phyloP scores from a whole-genome alignment of 1,140 invertebrate genomes.

The Aphelenchoides avenae region DNA sequence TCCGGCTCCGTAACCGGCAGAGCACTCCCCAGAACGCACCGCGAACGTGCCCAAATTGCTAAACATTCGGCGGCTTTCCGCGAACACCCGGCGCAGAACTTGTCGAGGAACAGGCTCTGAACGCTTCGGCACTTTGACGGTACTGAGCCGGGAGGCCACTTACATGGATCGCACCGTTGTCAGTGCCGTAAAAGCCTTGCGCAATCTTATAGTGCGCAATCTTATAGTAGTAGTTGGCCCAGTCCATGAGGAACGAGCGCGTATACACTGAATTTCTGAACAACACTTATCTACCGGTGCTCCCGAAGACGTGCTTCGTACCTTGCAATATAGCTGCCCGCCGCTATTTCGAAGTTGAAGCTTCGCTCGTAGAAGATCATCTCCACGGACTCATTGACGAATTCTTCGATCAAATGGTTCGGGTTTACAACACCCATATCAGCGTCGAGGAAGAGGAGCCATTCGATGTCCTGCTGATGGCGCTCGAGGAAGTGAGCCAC shows the following conservation, averaged over 20 bases:
- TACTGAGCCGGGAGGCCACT: constrained; percentile 6
- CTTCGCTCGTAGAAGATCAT: constrained; percentile 41
- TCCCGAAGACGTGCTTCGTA: no score
- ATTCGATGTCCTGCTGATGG: constrained; percentile 22
- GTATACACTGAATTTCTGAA: constrained; percentile 28
- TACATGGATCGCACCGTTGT: constrained; percentile 48
- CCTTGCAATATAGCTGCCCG: constrained; percentile 37
- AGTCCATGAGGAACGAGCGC: constrained; percentile 21
- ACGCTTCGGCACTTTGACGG: not conserved
- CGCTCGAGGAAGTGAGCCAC: constrained; percentile 27
- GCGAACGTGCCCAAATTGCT: no score
- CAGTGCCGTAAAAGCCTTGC: constrained; percentile 46
- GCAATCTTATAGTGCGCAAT: no score
- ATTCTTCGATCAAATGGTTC: constrained; percentile 45
- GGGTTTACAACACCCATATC: constrained; percentile 47
- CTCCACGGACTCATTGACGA: constrained; percentile 18
- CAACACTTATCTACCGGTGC: no score
- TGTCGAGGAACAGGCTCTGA: constrained; percentile 38
- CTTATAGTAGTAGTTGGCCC: constrained; percentile 33
- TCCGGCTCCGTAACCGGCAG: no score
- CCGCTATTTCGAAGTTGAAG: constrained; percentile 45
- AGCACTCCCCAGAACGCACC: no score
- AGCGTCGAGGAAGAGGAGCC: constrained; percentile 43
- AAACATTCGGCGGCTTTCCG: no score
- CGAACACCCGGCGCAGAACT: constrained; percentile 23